A percentile compares a stretch with the other conserved stretches of the same genome.
These are phyloP conservation scores for Saturnia pavonia DNA, from an alignment of 2,888 invertebrate species.

Conservation along the genomic window DNA sequence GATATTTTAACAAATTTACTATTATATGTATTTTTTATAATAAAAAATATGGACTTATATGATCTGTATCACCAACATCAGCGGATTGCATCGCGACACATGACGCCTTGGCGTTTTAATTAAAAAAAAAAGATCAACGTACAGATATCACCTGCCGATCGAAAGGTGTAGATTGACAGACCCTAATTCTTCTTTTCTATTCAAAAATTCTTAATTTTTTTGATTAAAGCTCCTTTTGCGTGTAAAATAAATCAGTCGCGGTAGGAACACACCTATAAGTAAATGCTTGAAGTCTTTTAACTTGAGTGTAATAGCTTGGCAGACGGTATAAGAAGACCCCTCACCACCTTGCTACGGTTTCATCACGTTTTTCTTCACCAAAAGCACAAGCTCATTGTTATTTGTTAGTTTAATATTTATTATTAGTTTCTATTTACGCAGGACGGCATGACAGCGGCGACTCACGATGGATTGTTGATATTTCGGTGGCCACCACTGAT, in stretches of 20 bases:
- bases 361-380: too few relatives aligned
- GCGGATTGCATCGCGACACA: slow-evolving; percentile 66
- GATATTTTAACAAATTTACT: not conserved
- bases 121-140: slow-evolving; percentile 58
- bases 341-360: too few relatives aligned
- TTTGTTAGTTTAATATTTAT: too few relatives aligned
- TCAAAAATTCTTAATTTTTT: slow-evolving; percentile 43
- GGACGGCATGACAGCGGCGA: too few relatives aligned
- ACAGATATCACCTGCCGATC: slow-evolving; percentile 71
- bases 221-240: slow-evolving; percentile 48
- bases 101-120: slow-evolving; percentile 66
- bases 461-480: too few relatives aligned
- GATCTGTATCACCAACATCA: slow-evolving; percentile 9
- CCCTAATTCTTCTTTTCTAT: slow-evolving; percentile 60
- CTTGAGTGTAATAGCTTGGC: too few relatives aligned
- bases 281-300: too few relatives aligned
- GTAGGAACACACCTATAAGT: too few relatives aligned
- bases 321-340: too few relatives aligned
- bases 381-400: too few relatives aligned
- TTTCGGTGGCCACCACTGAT: too few relatives aligned
- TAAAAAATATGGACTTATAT: slow-evolving; percentile 14
- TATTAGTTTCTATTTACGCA: too few relatives aligned
- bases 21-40: not conserved
- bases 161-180: slow-evolving; percentile 72
- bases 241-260: not conserved